Evolutionary conservation across 2,888 invertebrate species (phyloP).

Genomic region (Tiliacea aurago): DNA sequence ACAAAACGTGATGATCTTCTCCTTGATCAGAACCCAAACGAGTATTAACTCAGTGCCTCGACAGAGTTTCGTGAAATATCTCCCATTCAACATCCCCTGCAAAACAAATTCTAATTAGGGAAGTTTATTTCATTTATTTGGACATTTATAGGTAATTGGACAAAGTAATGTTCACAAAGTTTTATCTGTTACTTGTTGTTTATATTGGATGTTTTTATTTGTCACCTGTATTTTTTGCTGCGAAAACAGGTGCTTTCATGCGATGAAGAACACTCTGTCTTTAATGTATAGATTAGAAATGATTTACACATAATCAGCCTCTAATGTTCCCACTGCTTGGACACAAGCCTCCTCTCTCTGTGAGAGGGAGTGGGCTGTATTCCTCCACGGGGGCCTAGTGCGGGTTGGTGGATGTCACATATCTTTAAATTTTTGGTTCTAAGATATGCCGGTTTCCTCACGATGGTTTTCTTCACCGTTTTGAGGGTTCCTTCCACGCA

Average conservation of each 20-base stretch:
- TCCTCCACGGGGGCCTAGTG: too few species aligned
- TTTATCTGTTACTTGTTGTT: conserved; percentile 44
- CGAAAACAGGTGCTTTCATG: background rate
- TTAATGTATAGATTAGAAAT: too few species aligned
- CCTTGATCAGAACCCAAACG: conserved; percentile 1
- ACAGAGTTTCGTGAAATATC: conserved; percentile 23
- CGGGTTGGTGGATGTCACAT: too few species aligned
- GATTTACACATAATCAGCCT: background rate
- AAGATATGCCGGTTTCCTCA: too few species aligned
- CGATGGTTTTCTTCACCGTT: too few species aligned
- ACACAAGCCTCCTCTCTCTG: too few species aligned
- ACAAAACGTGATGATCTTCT: background rate
- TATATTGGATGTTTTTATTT: conserved; percentile 47
- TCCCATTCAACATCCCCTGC: conserved; percentile 42
- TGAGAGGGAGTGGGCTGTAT: too few species aligned
- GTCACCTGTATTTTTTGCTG: background rate
- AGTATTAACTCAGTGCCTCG: conserved; percentile 22
- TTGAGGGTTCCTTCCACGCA: too few species aligned
- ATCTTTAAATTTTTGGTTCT: too few species aligned
- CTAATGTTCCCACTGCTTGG: too few species aligned
- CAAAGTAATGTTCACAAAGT: conserved; percentile 38
- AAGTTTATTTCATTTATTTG: conserved; percentile 58
- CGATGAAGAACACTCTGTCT: background rate
- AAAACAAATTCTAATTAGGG: conserved; percentile 59
- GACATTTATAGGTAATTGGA: conserved; percentile 43